Base-by-base conservation (phyloP, 2,888 invertebrate genomes). In the Lasioglossum villosulum region DNA sequence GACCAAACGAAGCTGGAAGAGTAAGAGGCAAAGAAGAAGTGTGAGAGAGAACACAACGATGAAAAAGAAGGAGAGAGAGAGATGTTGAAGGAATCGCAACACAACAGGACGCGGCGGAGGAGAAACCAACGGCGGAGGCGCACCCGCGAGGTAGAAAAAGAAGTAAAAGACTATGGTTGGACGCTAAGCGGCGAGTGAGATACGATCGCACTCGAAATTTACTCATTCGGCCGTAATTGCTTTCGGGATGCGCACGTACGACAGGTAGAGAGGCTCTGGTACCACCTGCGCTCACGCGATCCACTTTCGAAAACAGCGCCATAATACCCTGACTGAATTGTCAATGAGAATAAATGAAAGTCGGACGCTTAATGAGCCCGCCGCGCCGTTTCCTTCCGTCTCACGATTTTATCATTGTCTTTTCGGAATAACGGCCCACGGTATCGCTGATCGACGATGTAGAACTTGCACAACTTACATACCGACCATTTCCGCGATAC, bases 271-370 rank as follows among this genome's bases (percentile, higher is more conserved):
- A 74, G 56, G 63, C 66, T 78, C 59, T 37, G 79, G 71, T 75
- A 83, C 87, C 86, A 86, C 87, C 83, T 87, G 87, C 80, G 63
- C 78, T 83, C 86, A 80, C 86, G 87, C 86, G 86, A 86, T 86
- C 86, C 87, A 87, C 83, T 86, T 86, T 86, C 80, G 80, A 83
- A 73, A 83, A 80, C 72, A 80, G 56, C 72, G 52, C 70, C 75
- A 59, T 80, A 59, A 82, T 83, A 78, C 74, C 42, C 75, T 48
- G 16, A 48, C 27, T 72, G 34, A 79, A 86, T 83, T 83, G 86
- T 86, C 86, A 85, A 86, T 77, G 76, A 76, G 74, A 63, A 75
- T 63, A 81, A 81, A 85, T 78, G 86, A 86, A 81, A 81, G 78
- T 78, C 78, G 42, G 78, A 4, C 30, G 56, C 34, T 86, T 86